phyloP scores from a whole-genome alignment of 1,140 invertebrate species.

The Achroia grisella region DNA sequence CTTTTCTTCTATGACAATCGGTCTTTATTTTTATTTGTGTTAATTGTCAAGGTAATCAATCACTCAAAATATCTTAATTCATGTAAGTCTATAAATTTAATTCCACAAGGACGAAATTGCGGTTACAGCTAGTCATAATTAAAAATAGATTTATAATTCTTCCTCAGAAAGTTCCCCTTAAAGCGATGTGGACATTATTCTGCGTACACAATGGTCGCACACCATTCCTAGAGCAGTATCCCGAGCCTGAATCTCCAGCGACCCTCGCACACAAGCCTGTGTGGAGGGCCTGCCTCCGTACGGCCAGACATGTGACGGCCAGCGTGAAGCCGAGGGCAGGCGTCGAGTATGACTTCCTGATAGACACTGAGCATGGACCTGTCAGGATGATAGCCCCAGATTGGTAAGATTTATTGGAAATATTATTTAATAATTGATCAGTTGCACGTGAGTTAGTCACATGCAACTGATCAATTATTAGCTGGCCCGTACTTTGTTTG shows the following conservation, averaged over 20 bases:
- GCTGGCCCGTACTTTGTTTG: too few relatives aligned
- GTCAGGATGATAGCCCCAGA: slow-evolving; percentile 57
- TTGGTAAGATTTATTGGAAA: slow-evolving; percentile 31
- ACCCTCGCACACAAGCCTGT: slow-evolving; percentile 37
- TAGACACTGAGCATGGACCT: slow-evolving; percentile 49
- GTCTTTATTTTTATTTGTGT: too few relatives aligned
- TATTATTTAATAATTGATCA: too few relatives aligned
- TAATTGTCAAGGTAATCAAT: too few relatives aligned
- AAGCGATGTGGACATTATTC: slow-evolving; percentile 58
- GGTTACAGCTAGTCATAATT: too few relatives aligned
- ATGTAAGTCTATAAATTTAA: too few relatives aligned
- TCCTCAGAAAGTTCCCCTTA: slow-evolving; percentile 46
- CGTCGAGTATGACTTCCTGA: slow-evolving; percentile 48
- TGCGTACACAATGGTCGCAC: slow-evolving; percentile 58
- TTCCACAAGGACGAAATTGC: too few relatives aligned
- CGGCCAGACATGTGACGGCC: slow-evolving; percentile 46
- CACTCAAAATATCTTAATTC: too few relatives aligned
- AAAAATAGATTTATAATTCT: background rate
- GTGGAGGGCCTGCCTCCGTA: slow-evolving; percentile 42
- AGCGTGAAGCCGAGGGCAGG: slow-evolving; percentile 42
- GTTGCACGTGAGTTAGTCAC: too few relatives aligned
- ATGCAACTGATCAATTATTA: too few relatives aligned
- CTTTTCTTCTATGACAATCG: too few relatives aligned
- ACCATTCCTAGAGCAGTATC: slow-evolving; percentile 57
- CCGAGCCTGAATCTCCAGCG: slow-evolving; percentile 25